Base-by-base conservation (phyloP, 2,797 vertebrate genomes). In the Amblyopsis hoosieri region DNA sequence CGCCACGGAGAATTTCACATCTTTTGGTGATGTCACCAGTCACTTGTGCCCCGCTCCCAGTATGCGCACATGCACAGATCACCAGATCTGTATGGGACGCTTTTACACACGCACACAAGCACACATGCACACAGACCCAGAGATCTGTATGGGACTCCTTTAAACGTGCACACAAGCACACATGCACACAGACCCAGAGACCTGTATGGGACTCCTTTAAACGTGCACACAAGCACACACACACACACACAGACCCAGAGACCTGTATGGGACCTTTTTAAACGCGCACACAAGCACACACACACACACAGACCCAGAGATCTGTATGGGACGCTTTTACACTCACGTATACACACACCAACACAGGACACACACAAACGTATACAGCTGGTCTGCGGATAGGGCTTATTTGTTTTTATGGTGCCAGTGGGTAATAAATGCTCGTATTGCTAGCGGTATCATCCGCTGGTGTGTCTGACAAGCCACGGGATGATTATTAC, bases 371-470 rank as follows among this genome's bases (percentile, higher is more conserved):
- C 19, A 33, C 57, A 55, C 61, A 49, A 55, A 63, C 57, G 23
- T 37, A 54, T 23, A 33, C 4, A 33, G 33, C 45, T 57, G 54
- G 62, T 81, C 42, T 64, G 15, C 69, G 46, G 69, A 67, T 61
- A 59, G 54, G 66, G 65, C 70, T 81, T 75, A 78, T 85, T 82
- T 85, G 75, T 67, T 73, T 86, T 87, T 82, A 81, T 81, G 65
- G 69, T 77, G 67, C 71, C 63, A 54, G 45, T 61, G 56, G 59
- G 64, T 73, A 81, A 82, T 86, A 74, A 78, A 79, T 33, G 50
- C 23, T 79, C 78, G 79, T 76, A 76, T 80, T 74, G 72, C 62
- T 52, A 62, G 53, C 65, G 53, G 54, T 73, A 62, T 64, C 2
- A 12, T 77, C 76, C 64, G 60, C 51, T 66, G 54, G 54, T 68